phyloP scores from a whole-genome alignment of 1,140 invertebrate species.

The Dryas iulia region DNA sequence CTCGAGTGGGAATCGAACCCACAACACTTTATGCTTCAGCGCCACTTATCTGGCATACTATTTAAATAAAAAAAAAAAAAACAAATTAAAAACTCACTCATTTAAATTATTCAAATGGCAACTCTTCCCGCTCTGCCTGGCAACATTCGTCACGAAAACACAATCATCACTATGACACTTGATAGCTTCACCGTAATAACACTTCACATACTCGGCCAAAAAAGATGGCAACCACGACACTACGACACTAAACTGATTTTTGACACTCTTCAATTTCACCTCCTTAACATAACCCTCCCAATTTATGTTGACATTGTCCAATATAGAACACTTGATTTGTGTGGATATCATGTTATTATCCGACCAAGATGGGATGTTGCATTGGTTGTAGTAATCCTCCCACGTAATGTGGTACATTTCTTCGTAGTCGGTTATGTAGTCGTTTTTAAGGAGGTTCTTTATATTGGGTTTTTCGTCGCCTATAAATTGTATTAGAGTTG shows the following conservation, averaged over 20 bases:
- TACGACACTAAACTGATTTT: conserved; percentile 82
- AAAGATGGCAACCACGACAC: conserved; percentile 82
- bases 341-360: conserved; percentile 84
- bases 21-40: no score
- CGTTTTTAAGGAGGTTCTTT: conserved; percentile 65
- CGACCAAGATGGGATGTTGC: conserved; percentile 85
- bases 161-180: conserved; percentile 80
- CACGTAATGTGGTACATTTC: conserved; percentile 76
- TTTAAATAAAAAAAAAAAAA: no score
- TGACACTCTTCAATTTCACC: conserved; percentile 82
- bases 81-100: conserved; percentile 61
- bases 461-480: conserved; percentile 60
- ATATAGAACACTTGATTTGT: conserved; percentile 85
- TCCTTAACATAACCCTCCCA: conserved; percentile 88
- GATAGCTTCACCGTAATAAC: conserved; percentile 84
- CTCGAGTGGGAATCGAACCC: no score
- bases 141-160: conserved; percentile 77
- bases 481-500: conserved; percentile 58
- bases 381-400: conserved; percentile 87
- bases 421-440: conserved; percentile 62
- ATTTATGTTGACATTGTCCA: conserved; percentile 83
- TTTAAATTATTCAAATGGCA: conserved; percentile 87
- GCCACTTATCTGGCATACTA: no score
- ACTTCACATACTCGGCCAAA: conserved; percentile 82
- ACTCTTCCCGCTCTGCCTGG: conserved; percentile 77